phyloP scores from a whole-genome alignment of 2,113 vertebrate species.

The Carassius carassius region DNA sequence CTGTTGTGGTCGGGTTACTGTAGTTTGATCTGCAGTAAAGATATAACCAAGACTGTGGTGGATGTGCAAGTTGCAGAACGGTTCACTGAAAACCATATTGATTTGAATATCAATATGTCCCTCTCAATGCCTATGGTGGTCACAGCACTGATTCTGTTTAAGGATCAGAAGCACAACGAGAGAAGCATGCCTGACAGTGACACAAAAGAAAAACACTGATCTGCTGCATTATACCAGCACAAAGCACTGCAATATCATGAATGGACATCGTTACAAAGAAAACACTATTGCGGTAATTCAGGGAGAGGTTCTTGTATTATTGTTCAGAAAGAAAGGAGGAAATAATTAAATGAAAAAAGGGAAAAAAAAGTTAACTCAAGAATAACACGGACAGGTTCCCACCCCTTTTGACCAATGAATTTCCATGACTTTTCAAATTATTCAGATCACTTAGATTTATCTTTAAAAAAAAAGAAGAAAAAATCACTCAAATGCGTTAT shows the following conservation, averaged over 20 bases:
- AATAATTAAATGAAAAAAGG: neutral
- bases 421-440: neutral
- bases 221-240: neutral
- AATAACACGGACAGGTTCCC: neutral
- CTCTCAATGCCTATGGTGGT: neutral
- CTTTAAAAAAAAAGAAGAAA: neutral
- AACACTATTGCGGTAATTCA: neutral
- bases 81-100: neutral
- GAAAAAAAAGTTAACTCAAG: neutral
- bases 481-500: too few relatives aligned
- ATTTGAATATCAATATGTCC: neutral
- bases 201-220: neutral
- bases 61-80: too few relatives aligned
- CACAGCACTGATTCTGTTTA: neutral
- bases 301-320: neutral
- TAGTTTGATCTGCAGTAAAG: neutral
- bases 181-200: neutral
- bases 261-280: constrained; percentile 18
- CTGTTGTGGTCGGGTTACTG: neutral
- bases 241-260: neutral
- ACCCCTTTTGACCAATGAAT: neutral
- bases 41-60: neutral
- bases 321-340: neutral
- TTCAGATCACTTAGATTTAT: too few relatives aligned
- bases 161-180: neutral